Evolutionary conservation across 2,113 vertebrate species (phyloP).

Genomic region (Chascanopsetta lugubris): DNA sequence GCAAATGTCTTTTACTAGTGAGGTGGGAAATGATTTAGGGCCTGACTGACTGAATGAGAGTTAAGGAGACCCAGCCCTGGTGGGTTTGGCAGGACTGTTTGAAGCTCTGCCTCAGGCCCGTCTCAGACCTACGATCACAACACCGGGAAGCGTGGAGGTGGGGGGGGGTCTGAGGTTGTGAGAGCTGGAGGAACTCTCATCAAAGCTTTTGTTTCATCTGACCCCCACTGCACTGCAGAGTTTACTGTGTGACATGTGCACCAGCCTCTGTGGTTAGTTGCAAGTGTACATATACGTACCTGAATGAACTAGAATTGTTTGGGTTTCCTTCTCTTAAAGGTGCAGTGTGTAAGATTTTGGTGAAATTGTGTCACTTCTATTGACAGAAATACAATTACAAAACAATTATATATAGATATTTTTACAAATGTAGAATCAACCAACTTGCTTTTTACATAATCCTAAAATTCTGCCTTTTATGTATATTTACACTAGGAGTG

Average conservation of each 20-base stretch:
- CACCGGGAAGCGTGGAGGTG: conserved; percentile 4
- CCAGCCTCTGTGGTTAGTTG: conserved; percentile 24
- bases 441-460: too few relatives aligned
- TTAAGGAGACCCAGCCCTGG: conserved; percentile 64
- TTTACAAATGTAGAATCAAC: too few relatives aligned
- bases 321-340: too few relatives aligned
- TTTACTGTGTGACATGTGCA: conserved; percentile 45
- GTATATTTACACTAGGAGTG: too few relatives aligned
- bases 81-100: conserved; percentile 60
- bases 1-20: conserved; percentile 66
- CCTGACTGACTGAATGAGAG: conserved; percentile 57
- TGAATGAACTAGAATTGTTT: too few relatives aligned
- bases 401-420: too few relatives aligned
- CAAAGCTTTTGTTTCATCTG: conserved; percentile 58
- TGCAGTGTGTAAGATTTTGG: too few relatives aligned
- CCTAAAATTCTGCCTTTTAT: too few relatives aligned
- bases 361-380: too few relatives aligned
- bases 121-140: conserved; percentile 49
- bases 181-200: not conserved
- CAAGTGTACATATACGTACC: conserved; percentile 4
- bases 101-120: conserved; percentile 48
- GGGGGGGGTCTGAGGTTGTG: conserved; percentile 1
- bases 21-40: conserved; percentile 74
- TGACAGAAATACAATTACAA: too few relatives aligned
- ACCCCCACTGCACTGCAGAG: conserved; percentile 35